Conservation (phyloP, 2,797 vertebrate genomes). For the Syndactyla subalaris region DNA sequence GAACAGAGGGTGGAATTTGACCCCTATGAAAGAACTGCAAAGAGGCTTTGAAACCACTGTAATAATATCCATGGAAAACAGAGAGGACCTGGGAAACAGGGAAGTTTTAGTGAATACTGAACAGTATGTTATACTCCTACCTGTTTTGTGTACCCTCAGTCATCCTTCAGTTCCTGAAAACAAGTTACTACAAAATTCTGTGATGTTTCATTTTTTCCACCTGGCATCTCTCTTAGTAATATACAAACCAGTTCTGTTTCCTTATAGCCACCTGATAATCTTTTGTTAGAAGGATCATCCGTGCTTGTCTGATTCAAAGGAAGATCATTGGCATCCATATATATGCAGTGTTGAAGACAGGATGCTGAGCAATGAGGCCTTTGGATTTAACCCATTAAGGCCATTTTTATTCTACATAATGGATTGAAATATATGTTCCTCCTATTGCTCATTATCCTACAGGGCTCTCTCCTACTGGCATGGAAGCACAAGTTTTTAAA, state of each 20-base stretch:
- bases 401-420: not conserved
- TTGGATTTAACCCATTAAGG: not conserved
- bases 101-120: not conserved
- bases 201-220: not conserved
- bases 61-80: not conserved
- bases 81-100: not conserved
- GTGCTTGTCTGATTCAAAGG: not conserved
- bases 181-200: not conserved
- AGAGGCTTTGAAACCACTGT: slow-evolving; percentile 2
- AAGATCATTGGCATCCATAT: not conserved
- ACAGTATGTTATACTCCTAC: not conserved
- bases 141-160: not conserved
- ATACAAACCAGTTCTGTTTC: not conserved
- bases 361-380: not conserved
- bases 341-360: not conserved
- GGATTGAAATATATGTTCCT: not conserved
- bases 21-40: not conserved
- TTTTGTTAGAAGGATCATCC: not conserved
- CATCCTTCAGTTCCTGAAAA: not conserved
- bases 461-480: not conserved
- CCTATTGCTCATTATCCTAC: not conserved
- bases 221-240: not conserved
- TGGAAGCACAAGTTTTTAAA: not conserved
- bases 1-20: not conserved
- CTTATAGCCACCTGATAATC: not conserved